These are phyloP conservation scores for Silurus aristotelis DNA, from an alignment of 2,797 vertebrate species.

Conservation along the genomic window DNA sequence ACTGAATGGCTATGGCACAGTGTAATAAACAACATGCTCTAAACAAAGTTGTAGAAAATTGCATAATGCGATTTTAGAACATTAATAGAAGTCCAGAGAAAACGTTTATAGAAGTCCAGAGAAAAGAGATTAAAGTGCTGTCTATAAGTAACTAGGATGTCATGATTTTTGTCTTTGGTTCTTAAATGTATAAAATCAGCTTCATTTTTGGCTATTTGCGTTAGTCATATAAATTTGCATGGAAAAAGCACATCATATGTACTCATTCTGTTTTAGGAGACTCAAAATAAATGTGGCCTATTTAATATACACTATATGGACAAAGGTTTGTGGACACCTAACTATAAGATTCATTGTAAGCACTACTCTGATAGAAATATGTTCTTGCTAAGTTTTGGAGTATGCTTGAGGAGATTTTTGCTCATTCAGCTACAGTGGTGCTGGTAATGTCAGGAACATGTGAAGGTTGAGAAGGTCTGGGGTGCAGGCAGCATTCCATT, in stretches of 20 bases:
- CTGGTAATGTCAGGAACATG: too few relatives aligned
- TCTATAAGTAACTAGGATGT: not conserved
- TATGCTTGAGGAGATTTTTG: too few relatives aligned
- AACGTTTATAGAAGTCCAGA: not conserved
- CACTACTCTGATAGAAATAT: too few relatives aligned
- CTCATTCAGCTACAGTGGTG: too few relatives aligned
- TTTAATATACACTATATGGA: too few relatives aligned
- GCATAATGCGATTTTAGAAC: not conserved
- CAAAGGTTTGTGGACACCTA: too few relatives aligned
- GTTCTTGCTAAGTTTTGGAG: too few relatives aligned
- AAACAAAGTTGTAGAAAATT: conserved; percentile 2
- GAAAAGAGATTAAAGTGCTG: not conserved
- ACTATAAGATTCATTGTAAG: too few relatives aligned
- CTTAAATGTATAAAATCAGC: not conserved
- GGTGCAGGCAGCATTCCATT: too few relatives aligned
- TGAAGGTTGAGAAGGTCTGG: too few relatives aligned
- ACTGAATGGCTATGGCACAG: not conserved
- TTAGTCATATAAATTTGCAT: not conserved
- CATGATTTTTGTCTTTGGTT: not conserved
- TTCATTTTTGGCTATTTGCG: not conserved
- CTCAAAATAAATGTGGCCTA: too few relatives aligned
- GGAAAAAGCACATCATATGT: not conserved
- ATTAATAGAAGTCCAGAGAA: too few relatives aligned
- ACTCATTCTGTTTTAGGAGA: not conserved
- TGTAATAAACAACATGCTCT: not conserved